Conservation (phyloP, 2,888 invertebrate genomes). For the Agapostemon virescens region DNA sequence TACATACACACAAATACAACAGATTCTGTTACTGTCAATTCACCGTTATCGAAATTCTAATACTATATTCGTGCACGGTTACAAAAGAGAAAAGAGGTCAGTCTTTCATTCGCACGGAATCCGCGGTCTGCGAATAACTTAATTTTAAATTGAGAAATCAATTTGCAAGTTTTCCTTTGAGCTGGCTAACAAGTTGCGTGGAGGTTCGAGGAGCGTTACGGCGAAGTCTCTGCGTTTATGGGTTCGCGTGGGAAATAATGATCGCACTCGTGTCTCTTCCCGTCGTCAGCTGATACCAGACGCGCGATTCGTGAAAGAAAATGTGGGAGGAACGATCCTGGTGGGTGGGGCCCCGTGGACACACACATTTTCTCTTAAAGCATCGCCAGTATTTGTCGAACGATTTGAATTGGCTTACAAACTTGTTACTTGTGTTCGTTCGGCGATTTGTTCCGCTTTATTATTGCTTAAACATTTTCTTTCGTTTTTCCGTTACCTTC, state of each 20-base stretch:
- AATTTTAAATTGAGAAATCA: too few relatives aligned
- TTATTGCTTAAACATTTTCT: slow-evolving; percentile 44
- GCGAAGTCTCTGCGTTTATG: slow-evolving; percentile 9
- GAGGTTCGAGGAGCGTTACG: too few relatives aligned
- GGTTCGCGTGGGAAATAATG: neutral
- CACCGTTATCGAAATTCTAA: too few relatives aligned
- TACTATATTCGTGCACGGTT: too few relatives aligned
- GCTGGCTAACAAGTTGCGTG: too few relatives aligned
- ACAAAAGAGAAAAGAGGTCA: too few relatives aligned
- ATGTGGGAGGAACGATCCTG: slow-evolving; percentile 24
- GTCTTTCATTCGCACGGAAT: too few relatives aligned
- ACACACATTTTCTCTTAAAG: slow-evolving; percentile 70
- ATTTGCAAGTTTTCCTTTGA: too few relatives aligned
- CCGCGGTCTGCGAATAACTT: too few relatives aligned
- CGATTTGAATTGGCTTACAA: slow-evolving; percentile 60
- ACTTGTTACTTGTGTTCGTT: slow-evolving; percentile 25
- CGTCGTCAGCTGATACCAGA: slow-evolving; percentile 41
- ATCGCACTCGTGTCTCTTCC: neutral
- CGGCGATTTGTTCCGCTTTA: slow-evolving; percentile 57
- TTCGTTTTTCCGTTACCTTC: slow-evolving; percentile 4
- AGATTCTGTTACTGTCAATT: too few relatives aligned
- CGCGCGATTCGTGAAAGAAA: neutral
- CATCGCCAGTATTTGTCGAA: slow-evolving; percentile 70
- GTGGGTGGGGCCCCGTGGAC: slow-evolving; percentile 68
- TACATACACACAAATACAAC: too few relatives aligned